Base-by-base conservation (phyloP, 2,888 invertebrate species). In the Homarus gammarus region DNA sequence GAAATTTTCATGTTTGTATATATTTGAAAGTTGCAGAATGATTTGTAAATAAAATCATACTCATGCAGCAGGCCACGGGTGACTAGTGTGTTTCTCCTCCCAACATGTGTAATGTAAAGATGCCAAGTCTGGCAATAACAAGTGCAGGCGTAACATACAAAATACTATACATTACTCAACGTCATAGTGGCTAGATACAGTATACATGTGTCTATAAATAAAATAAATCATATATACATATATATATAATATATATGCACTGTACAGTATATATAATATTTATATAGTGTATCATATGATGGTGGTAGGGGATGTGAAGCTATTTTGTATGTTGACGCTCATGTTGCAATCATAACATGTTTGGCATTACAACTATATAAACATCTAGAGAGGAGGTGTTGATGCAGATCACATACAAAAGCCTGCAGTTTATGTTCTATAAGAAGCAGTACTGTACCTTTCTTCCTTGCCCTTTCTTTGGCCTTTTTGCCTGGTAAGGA, bases 401-500 rank as follows among this genome's bases (percentile, higher is more conserved):
- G 83, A 89, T 89, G 88, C 88, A 89, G 70, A 56, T 83, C 84
- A 89, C 88, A 84, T 84, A 89, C 88, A 89, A 89, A 89, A 89
- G 88, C 88, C 88, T 89, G 83, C 88, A 89, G 38, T 78, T 89
- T 84, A 81, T 82, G 73, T 89, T 75, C 70, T 89, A 89, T 86
- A 84, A 84, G 81, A 89, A 89, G 88, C 84, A 77, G 84, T 89
- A 89, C 88, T 89, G 84, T 90, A 91, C 92, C 92, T 92, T 92
- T 91, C 79, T 84, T 90, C 89, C 85, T 91, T 73, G 91, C 91
- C 84, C 91, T 90, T 82, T 91, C 91, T 91, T 91, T 91, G 79
- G 91, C 91, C 86, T 91, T 91, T 86, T 89, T 88, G 87, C 91
- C 91, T 91, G 90, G 86, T 89, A 89, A 89, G 88, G 88, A 89